phyloP scores from a whole-genome alignment of 2,888 invertebrate species.

The Augochlorella aurata region DNA sequence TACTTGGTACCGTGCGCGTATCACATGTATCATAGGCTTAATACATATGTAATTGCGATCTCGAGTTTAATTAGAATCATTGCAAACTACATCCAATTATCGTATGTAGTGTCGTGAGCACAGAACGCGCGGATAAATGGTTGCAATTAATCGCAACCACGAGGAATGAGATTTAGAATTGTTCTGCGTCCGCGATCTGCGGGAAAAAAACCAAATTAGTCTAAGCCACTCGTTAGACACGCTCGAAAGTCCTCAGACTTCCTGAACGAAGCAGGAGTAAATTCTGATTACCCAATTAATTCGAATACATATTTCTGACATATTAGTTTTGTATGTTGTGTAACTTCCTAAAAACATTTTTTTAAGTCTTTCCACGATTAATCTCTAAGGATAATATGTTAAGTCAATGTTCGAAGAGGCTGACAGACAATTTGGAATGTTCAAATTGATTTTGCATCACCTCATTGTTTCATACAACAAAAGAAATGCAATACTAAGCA shows the following conservation, averaged over 20 bases:
- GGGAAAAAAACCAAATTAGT: conserved; percentile 42
- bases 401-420: background rate
- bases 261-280: conserved; percentile 52
- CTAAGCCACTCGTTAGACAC: conserved; percentile 63
- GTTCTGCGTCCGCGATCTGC: conserved; percentile 54
- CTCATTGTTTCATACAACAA: background rate
- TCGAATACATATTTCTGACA: conserved; percentile 31
- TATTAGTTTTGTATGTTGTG: background rate
- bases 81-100: background rate
- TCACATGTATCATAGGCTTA: background rate
- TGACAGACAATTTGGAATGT: background rate
- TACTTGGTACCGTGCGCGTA: background rate
- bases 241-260: conserved; percentile 52
- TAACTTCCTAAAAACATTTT: background rate
- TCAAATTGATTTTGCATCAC: background rate
- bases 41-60: background rate
- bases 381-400: background rate
- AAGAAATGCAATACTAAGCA: conserved; percentile 1
- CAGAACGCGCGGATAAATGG: background rate
- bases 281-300: conserved; percentile 45
- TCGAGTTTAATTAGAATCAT: background rate
- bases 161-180: conserved; percentile 31
- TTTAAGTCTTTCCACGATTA: background rate
- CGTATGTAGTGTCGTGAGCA: background rate
- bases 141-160: background rate